Evolutionary conservation across 2,888 invertebrate species (phyloP).

Genomic region (Formica aserva): DNA sequence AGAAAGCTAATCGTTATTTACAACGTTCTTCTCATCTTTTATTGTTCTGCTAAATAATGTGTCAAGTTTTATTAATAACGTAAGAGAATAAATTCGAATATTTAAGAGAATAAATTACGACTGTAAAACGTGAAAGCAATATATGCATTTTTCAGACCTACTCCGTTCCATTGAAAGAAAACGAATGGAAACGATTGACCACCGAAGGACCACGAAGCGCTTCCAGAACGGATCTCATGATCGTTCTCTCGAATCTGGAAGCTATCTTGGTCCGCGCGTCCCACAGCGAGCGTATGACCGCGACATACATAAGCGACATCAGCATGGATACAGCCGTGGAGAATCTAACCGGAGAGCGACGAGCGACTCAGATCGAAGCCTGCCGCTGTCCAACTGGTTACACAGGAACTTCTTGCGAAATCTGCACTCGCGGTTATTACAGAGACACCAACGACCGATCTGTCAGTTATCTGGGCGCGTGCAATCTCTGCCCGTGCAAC

Average conservation of each 20-base stretch:
- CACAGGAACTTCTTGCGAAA: slow-evolving; percentile 93
- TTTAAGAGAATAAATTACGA: no score
- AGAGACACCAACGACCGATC: slow-evolving; percentile 88
- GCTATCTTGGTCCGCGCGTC: slow-evolving; percentile 94
- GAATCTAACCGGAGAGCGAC: slow-evolving; percentile 87
- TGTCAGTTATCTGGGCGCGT: slow-evolving; percentile 87
- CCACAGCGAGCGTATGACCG: slow-evolving; percentile 88
- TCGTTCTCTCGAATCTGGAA: slow-evolving; percentile 93
- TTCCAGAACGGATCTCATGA: slow-evolving; percentile 94
- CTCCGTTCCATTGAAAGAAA: slow-evolving; percentile 89
- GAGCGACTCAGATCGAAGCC: slow-evolving; percentile 93
- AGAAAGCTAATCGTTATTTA: neutral
- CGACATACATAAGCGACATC: slow-evolving; percentile 93
- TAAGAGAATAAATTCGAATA: slow-evolving; percentile 7
- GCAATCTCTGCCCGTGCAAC: slow-evolving; percentile 92
- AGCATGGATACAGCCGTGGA: slow-evolving; percentile 94
- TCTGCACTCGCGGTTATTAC: slow-evolving; percentile 91
- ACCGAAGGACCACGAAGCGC: slow-evolving; percentile 87
- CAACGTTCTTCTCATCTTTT: neutral
- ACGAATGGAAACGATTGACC: slow-evolving; percentile 89
- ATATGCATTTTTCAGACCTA: slow-evolving; percentile 86
- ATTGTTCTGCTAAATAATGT: neutral
- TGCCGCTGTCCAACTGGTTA: slow-evolving; percentile 95
- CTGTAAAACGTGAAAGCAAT: slow-evolving; percentile 11
- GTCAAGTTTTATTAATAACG: neutral